Percentiles rank a stretch among this genome's conserved stretches.
phyloP scores from a whole-genome alignment of 1,140 invertebrate genomes.

The Cotesia glomerata region DNA sequence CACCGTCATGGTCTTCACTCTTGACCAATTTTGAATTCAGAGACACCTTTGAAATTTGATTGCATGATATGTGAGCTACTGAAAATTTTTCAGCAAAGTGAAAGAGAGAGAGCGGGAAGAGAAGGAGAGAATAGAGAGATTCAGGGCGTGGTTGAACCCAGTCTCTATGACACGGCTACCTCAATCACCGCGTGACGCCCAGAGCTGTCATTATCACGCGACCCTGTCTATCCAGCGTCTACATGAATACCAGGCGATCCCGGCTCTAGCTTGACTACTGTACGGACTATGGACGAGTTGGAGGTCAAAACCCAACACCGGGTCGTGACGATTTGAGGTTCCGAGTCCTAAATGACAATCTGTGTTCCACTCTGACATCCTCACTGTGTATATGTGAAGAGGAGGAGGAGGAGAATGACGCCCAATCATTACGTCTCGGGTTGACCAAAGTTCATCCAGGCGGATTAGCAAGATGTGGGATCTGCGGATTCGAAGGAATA shows the following conservation, averaged over 20 bases:
- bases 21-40: too few relatives aligned
- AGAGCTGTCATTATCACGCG: constrained; percentile 63
- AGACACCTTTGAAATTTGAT: too few relatives aligned
- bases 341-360: too few relatives aligned
- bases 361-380: neutral
- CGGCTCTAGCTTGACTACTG: neutral
- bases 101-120: too few relatives aligned
- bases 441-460: too few relatives aligned
- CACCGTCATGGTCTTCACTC: too few relatives aligned
- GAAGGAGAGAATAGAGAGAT: constrained; percentile 21
- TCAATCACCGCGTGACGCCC: constrained; percentile 57
- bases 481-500: neutral
- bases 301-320: neutral
- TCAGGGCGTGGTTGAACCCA: constrained; percentile 52
- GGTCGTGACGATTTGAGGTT: neutral
- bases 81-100: too few relatives aligned
- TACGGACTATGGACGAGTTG: neutral
- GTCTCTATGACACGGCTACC: constrained; percentile 56
- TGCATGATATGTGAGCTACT: too few relatives aligned
- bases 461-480: too few relatives aligned
- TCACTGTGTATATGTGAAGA: neutral
- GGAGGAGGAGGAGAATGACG: constrained; percentile 16
- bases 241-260: constrained; percentile 42
- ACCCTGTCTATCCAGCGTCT: constrained; percentile 45
- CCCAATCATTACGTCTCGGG: constrained; percentile 32